Conservation (phyloP, 2,797 vertebrate species). For the Poeciliopsis presidionis region DNA sequence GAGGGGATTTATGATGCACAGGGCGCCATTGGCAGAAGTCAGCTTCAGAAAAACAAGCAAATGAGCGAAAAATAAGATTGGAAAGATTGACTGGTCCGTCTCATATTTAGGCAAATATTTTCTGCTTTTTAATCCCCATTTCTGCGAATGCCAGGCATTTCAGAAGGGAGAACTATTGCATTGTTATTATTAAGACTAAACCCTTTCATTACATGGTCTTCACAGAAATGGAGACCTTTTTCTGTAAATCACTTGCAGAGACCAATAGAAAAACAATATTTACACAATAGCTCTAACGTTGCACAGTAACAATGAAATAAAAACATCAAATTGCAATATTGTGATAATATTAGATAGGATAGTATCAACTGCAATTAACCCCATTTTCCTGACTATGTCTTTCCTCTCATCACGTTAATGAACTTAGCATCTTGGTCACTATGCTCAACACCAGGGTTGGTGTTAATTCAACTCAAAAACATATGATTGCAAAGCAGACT, state of each 20-base stretch:
- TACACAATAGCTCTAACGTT: background rate
- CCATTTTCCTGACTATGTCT: background rate
- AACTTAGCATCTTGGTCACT: background rate
- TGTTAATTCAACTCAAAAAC: background rate
- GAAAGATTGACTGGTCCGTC: background rate
- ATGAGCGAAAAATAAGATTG: background rate
- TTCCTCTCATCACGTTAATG: background rate
- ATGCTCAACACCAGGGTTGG: background rate
- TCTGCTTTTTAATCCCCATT: background rate
- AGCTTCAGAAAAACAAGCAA: conserved; percentile 50
- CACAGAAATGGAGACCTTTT: background rate
- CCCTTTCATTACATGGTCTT: background rate
- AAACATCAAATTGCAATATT: background rate
- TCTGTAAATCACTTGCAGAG: background rate
- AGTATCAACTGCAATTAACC: background rate
- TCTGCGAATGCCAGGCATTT: background rate
- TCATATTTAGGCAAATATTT: background rate
- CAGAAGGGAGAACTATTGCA: background rate
- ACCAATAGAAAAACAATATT: background rate
- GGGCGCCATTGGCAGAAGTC: conserved; percentile 75
- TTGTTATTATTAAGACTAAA: background rate
- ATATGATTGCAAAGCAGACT: background rate
- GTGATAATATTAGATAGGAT: background rate
- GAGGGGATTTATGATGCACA: conserved; percentile 87
- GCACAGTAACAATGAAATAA: background rate